Conservation (phyloP, 2,888 invertebrate species). For the Drosophila infuscata region DNA sequence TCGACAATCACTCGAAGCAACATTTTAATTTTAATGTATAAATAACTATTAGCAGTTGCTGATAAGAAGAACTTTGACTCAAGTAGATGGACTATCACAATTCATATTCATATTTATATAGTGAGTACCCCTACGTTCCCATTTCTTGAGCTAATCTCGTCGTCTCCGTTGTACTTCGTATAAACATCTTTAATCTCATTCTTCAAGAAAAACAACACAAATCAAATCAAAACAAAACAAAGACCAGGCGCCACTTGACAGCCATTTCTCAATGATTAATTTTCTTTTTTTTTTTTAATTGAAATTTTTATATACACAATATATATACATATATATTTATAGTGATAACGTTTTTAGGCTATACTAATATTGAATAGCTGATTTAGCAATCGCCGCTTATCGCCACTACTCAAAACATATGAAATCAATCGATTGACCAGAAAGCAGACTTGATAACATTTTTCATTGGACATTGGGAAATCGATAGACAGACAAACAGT, state of each 20-base stretch:
- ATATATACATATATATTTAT: neutral
- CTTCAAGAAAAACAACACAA: slow-evolving; percentile 28
- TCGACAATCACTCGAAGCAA: slow-evolving; percentile 13
- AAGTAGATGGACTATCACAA: slow-evolving; percentile 2
- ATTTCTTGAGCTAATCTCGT: slow-evolving; percentile 58
- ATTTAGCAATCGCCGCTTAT: slow-evolving; percentile 36
- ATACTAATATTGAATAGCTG: slow-evolving; percentile 59
- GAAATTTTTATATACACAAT: neutral
- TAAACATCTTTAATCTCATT: slow-evolving; percentile 19
- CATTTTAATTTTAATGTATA: neutral
- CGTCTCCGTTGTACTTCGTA: slow-evolving; percentile 15
- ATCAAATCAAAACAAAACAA: slow-evolving; percentile 43
- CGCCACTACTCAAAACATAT: neutral
- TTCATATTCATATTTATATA: neutral
- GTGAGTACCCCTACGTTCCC: slow-evolving; percentile 43
- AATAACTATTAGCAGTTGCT: neutral
- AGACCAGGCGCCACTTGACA: slow-evolving; percentile 55
- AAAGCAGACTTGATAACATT: neutral
- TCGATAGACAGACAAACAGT: neutral
- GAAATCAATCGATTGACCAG: neutral
- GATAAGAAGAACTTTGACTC: slow-evolving; percentile 26
- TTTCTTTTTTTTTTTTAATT: neutral
- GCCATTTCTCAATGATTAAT: slow-evolving; percentile 41
- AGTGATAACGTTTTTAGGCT: slow-evolving; percentile 67
- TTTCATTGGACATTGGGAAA: no score